Conservation (phyloP, 2,888 invertebrate genomes). For the Nymphalis urticae region DNA sequence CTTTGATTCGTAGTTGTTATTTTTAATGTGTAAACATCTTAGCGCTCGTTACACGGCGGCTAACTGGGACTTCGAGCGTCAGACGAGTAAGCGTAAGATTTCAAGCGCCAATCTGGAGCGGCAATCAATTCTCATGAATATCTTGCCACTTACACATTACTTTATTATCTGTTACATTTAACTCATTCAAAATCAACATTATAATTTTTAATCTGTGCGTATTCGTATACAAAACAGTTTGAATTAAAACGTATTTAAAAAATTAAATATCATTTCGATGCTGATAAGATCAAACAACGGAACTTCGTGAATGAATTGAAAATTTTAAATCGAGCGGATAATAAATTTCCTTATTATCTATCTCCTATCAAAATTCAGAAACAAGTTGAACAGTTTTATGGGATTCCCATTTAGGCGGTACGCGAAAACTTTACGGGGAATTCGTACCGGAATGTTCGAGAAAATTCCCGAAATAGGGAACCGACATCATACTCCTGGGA, state of each 20-base stretch:
- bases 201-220: too few relatives aligned
- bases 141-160: too few relatives aligned
- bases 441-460: conserved; percentile 71
- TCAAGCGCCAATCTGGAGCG: too few relatives aligned
- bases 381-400: conserved; percentile 42
- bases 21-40: not conserved
- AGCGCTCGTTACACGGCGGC: too few relatives aligned
- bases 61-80: too few relatives aligned
- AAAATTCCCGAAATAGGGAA: conserved; percentile 64
- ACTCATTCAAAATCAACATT: too few relatives aligned
- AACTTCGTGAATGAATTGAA: conserved; percentile 37
- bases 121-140: too few relatives aligned
- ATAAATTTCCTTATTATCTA: conserved; percentile 42
- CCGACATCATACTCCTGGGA: conserved; percentile 55
- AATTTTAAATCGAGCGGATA: conserved; percentile 35
- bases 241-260: conserved; percentile 16
- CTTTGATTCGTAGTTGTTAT: not conserved
- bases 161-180: too few relatives aligned
- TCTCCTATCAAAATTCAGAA: conserved; percentile 39
- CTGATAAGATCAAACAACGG: conserved; percentile 32
- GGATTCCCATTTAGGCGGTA: conserved; percentile 48
- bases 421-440: conserved; percentile 65
- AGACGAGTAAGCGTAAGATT: too few relatives aligned
- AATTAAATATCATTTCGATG: conserved; percentile 22
- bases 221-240: not conserved